Evolutionary conservation across 2,888 invertebrate genomes (phyloP).

Genomic region (Conistra vaccinii): DNA sequence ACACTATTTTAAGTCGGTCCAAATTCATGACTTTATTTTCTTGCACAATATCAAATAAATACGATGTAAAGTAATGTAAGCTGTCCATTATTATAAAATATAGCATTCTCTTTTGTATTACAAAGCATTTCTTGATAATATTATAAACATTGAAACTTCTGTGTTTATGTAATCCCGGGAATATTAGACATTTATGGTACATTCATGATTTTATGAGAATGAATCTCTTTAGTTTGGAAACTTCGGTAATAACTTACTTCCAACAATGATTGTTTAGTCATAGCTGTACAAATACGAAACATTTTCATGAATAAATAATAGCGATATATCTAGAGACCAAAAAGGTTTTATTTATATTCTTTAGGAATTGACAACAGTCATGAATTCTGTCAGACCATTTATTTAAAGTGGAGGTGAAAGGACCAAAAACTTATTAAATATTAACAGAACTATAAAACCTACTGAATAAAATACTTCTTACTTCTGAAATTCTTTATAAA

Average conservation of each 20-base stretch:
- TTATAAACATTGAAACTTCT: constrained; percentile 43
- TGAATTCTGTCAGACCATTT: neutral
- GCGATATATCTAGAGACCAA: neutral
- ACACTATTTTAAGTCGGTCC: neutral
- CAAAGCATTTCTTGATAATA: constrained; percentile 22
- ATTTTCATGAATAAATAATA: constrained; percentile 18
- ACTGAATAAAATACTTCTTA: neutral
- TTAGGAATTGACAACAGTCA: neutral
- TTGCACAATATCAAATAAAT: neutral
- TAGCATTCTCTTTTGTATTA: constrained; percentile 4
- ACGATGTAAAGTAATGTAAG: constrained; percentile 1
- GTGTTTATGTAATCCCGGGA: constrained; percentile 27
- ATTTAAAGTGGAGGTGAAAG: neutral
- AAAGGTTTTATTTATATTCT: neutral
- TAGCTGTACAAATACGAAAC: neutral
- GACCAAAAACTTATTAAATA: neutral
- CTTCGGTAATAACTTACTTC: constrained; percentile 19
- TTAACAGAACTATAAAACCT: neutral
- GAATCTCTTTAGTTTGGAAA: constrained; percentile 17
- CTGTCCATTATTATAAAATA: constrained; percentile 21
- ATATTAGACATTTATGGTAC: constrained; percentile 17
- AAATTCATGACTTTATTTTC: no score
- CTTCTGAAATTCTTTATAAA: neutral
- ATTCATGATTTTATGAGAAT: constrained; percentile 23
- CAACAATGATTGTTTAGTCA: constrained; percentile 23